These are phyloP conservation scores for Agonopterix arenella DNA, from an alignment of 2,888 invertebrate species.

Conservation along the genomic window DNA sequence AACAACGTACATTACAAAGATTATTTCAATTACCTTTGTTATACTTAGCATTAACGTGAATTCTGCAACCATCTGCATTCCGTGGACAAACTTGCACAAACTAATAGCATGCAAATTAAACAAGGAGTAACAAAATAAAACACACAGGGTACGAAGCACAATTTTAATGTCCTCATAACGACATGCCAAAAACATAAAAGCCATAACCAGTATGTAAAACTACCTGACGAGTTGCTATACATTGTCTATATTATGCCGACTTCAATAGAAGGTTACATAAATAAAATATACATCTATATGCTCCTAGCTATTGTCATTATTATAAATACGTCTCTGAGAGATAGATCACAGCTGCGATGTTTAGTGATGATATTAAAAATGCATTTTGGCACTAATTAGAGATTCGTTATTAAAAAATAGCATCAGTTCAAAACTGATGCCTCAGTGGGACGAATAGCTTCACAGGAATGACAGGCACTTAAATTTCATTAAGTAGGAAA, in stretches of 20 bases:
- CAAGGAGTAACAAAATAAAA: slow-evolving; percentile 57
- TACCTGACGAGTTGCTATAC: slow-evolving; percentile 46
- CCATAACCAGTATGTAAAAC: slow-evolving; percentile 51
- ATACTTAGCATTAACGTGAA: slow-evolving; percentile 40
- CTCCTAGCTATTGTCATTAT: slow-evolving; percentile 52
- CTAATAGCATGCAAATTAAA: slow-evolving; percentile 50
- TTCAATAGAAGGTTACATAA: slow-evolving; percentile 66
- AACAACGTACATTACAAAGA: slow-evolving; percentile 3
- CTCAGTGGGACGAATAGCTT: background rate
- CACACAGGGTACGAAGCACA: slow-evolving; percentile 64
- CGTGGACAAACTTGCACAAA: slow-evolving; percentile 25
- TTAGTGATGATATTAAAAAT: slow-evolving; percentile 32
- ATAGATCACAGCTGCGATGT: slow-evolving; percentile 58
- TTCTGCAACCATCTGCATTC: slow-evolving; percentile 68
- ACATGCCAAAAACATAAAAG: slow-evolving; percentile 69
- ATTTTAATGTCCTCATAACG: slow-evolving; percentile 69
- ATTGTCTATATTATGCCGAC: slow-evolving; percentile 52
- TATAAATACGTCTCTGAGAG: slow-evolving; percentile 40
- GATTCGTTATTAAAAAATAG: slow-evolving; percentile 42
- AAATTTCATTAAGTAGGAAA: slow-evolving; percentile 43
- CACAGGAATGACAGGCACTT: slow-evolving; percentile 48
- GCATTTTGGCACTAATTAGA: slow-evolving; percentile 67
- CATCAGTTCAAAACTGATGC: background rate
- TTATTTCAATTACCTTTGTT: slow-evolving; percentile 20
- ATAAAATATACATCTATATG: slow-evolving; percentile 57